A percentile compares a stretch with the other conserved stretches of the same genome.
Evolutionary conservation across 2,113 vertebrate species (phyloP).

Genomic region (Cinclus mexicanus): DNA sequence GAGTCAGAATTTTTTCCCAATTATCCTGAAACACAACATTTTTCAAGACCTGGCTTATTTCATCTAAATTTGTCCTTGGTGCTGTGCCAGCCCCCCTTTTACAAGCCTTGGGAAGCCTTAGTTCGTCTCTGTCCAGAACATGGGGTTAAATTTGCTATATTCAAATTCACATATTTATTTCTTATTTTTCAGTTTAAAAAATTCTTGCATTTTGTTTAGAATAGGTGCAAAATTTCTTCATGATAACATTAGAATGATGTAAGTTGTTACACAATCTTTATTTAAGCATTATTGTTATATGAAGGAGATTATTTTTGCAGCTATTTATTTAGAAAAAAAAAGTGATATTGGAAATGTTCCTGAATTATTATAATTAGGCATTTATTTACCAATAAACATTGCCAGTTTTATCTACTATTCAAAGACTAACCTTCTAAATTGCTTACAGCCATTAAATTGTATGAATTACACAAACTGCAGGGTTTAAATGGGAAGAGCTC

Average conservation of each 20-base stretch:
- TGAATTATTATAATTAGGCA: constrained; percentile 56
- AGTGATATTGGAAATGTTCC: constrained; percentile 42
- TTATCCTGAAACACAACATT: background rate
- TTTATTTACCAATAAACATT: constrained; percentile 64
- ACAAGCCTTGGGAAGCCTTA: background rate
- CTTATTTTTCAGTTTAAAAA: background rate
- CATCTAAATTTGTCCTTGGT: background rate
- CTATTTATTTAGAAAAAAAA: background rate
- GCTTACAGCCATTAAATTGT: constrained; percentile 9
- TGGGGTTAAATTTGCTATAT: background rate
- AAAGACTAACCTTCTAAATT: constrained; percentile 20
- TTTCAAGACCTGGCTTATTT: background rate
- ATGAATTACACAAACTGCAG: background rate
- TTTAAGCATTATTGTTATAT: background rate
- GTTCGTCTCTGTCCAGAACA: background rate
- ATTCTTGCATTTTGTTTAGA: background rate
- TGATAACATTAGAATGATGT: background rate
- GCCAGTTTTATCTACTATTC: constrained; percentile 34
- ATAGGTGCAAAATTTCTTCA: background rate
- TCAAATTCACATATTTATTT: background rate
- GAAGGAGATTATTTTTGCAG: background rate
- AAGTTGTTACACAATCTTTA: background rate
- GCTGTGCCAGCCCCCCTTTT: background rate
- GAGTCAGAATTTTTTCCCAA: background rate
- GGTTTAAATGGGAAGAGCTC: background rate